Evolutionary conservation across 1,140 invertebrate genomes (phyloP), one percentile per base, ranked within the genome.

Genomic region (Ips typographus): DNA sequence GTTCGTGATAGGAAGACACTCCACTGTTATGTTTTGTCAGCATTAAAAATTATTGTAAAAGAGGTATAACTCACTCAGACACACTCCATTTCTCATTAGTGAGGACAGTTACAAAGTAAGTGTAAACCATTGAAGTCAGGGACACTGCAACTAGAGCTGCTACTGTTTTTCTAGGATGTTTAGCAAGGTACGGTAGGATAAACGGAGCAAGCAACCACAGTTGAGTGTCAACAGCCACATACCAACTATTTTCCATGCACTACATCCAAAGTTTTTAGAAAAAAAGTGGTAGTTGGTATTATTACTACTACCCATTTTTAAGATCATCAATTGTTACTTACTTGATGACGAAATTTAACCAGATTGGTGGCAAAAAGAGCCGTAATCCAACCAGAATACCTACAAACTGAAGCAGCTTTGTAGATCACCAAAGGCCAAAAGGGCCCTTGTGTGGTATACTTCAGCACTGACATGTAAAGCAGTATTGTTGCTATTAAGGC

Each of bases 391-490:
- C 75, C 65, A 40, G 62, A 58, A 8, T 59, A 40, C 0, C 47
- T n/a, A 61, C 75, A 76, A 52, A 7, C 40, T 2, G 41, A 7
- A 22, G 62, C 37, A 2, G 63, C 1, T 51, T 71, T 71, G 39
- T 59, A 41, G 3, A 62, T 56, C 2, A 71, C 40, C 38, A 71
- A 1, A 22, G 65, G 41, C 75, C 75, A 76, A 4, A 72, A n/a
- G 0, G 75, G 75, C 3, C 75, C 75, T 40, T 75, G 70, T 7
- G 38, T 63, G 1, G 75, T 6, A 44, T 75, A 72, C 68, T 75
- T 76, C 7, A 73, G 52, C 42, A 76, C n/a, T 38, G 51, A 62
- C 7, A 63, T 70, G 42, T 76, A 65, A 38, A 74, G 51, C 2
- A 72, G 40, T 8, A 75, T 67, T 6, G 59, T 72, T 3, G 75